Base-by-base conservation (phyloP, 64 coral and sea anemone species). In the Stichodactyla helianthus region DNA sequence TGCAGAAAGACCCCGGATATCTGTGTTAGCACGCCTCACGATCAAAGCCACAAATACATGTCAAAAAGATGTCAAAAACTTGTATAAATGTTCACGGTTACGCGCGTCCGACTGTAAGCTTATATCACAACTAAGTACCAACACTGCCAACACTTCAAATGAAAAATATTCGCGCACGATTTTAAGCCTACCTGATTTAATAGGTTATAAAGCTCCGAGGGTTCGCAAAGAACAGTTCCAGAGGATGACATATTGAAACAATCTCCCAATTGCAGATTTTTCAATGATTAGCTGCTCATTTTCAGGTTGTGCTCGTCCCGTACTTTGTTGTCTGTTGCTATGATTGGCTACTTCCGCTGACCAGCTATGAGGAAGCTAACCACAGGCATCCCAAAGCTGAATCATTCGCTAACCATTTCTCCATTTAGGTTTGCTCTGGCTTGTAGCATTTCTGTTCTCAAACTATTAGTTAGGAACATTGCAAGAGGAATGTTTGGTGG, bases 191-290 rank as follows among this genome's bases (percentile, higher is more conserved):
- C 95, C 95, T 97, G 95, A 59, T 93, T 97, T 14, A 97, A 83
- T 86, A 97, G 83, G 77, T 93, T 97, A 85, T 93, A 97, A 82
- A 97, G 86, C 59, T 93, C 88, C 13, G 95, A 91, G 6, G 88
- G 84, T 25, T 97, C 91, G 44, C 82, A 93, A 51, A 97, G 83
- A 77, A 86, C 60, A 63, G 88, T 79, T 25, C 95, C 95, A 63
- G 86, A 17, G 77, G 70, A 59, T 86, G 93, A 89, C 93, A 95
- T 95, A 53, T 61, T n/a, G 44, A 65, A 25, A 4, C 59, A 23
- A 54, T 22, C 9, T 19, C 51, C 27, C 64, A 56, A 77, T 50
- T 25, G 18, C 50, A 22, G 25, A 83, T 9, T n/a, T 82, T 88
- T 25, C 9, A 27, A 59, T 63, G 4, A 18, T 79, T 1, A 26